A percentile compares a stretch with the other conserved stretches of the same genome.
These are phyloP conservation scores for Sanderia malayensis DNA, from an alignment of 30 jellyfish, hydroid and myxozoan species.

Conservation along the genomic window DNA sequence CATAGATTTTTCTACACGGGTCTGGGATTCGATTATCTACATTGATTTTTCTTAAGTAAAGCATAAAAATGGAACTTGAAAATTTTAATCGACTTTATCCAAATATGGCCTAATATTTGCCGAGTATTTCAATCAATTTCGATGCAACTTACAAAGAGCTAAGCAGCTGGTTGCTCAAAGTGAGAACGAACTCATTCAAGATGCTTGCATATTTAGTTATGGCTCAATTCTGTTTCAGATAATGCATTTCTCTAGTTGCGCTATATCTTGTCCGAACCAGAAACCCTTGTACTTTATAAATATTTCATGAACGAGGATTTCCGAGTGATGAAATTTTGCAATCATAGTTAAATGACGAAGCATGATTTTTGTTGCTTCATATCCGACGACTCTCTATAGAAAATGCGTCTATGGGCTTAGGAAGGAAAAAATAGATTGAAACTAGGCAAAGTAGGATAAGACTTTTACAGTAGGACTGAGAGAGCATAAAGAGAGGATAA, in stretches of 20 bases:
- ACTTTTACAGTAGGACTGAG: too few relatives aligned
- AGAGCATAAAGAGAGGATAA: too few relatives aligned
- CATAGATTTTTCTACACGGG: too few relatives aligned
- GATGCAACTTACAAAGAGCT: background rate
- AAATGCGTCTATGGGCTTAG: too few relatives aligned
- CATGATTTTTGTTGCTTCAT: too few relatives aligned
- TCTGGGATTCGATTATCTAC: too few relatives aligned
- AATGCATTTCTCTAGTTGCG: background rate
- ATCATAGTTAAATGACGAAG: too few relatives aligned
- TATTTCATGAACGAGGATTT: background rate
- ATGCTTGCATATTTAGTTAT: background rate
- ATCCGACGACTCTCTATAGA: too few relatives aligned
- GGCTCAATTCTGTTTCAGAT: background rate
- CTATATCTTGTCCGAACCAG: background rate
- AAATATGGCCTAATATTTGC: background rate
- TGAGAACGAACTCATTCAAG: background rate
- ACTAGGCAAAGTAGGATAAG: too few relatives aligned
- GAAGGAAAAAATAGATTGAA: too few relatives aligned
- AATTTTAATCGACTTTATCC: background rate
- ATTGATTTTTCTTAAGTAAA: too few relatives aligned
- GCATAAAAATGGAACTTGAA: background rate
- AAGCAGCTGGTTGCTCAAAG: background rate
- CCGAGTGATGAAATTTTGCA: too few relatives aligned
- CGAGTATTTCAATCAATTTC: background rate
- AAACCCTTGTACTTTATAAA: background rate